Evolutionary conservation across 2,888 invertebrate species (phyloP), one percentile per base, ranked within the genome.

Genomic region (Latrodectus hesperus): DNA sequence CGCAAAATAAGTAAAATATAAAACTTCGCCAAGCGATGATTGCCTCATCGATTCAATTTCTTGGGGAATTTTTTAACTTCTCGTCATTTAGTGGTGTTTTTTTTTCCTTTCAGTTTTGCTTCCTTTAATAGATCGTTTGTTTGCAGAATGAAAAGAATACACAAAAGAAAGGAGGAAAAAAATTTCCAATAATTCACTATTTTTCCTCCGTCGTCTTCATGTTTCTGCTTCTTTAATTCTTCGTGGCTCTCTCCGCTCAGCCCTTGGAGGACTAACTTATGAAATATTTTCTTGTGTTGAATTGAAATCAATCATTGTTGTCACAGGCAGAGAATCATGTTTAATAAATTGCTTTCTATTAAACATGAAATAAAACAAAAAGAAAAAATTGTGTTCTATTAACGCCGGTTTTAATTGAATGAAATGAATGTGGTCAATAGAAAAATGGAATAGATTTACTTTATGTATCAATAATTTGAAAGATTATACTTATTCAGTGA

Each of bases 61-160:
- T 71, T 65, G 26, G 64, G 12, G 49, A 22, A 64, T 67, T 84
- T 82, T 82, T 78, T 76, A 64, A 38, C 26, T 64, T 17, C 72
- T 73, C 78, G 72, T 78, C 67, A 73, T 73, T 78, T 73, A n/a
- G 22, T 12, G 17, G 55, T 65, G 64, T 71, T 67, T 72, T 77
- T 72, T 12, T 55, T 51, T 16, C 53, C 26, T 72, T 65, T 16
- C 38, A 5, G 11, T 52, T 68, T 11, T 17, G 67, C 83, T 78
- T 65, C 16, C 64, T 78, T 78, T 81, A 87, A 87, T 87, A 87
- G 86, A 81, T 87, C 77, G 73, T 87, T 81, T 87, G 86, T 82
- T 87, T 87, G 77, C 67, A 51, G 76, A 77, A 76, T 60, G 38
- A 38, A 77, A 80, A 77, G 72, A 87, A 72, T 60, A 52, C 76